Base-by-base conservation (phyloP, 2,113 vertebrate species). In the Alexandromys fortis region DNA sequence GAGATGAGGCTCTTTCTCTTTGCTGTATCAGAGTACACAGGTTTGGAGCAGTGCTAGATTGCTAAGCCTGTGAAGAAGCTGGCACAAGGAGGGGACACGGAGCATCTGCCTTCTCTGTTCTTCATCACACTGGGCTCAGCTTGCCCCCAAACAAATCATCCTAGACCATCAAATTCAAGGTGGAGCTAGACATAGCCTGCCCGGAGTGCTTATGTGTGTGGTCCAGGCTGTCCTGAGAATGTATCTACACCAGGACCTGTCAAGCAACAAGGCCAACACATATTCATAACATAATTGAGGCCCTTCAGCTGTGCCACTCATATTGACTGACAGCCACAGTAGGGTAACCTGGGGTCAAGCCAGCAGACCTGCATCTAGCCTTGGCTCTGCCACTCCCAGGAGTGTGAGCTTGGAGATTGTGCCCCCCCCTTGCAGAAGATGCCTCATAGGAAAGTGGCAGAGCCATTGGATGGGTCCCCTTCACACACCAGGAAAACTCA, bases 21-120 rank as follows among this genome's bases (percentile, higher is more conserved):
- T 61, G 68, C 47, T 87, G 26, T 49, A 9, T 61, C 33, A 19
- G 68, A 6, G 1, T 3, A 8, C 86, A 91, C 90, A 78, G 33
- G 26, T 93, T 30, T 93, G 90, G 92, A 61, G 92, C 12, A 82
- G 52, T 94, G 82, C 4, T 4, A 63, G 93, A 85, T 96, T 93
- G 42, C 26, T 67, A 19, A 33, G 63, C 91, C 14, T 16, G 9
- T 22, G 58, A 87, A 77, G 65, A 63, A 78, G 76, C 55, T 1
- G 35, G 30, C 63, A 68, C 49, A 77, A 52, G 82, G 10, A 81
- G 81, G 42, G 72, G 42, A 45, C 28, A 21, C 0, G 8, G 13
- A 24, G 10, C 3, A 6, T 67, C 38, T 49, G 70, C 45, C 38
- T 86, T 68, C 38, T 55, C 38, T n/a, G 4, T 8, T 11, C 16